These are phyloP conservation scores for Pelvicachromis taeniatus DNA, from an alignment of 2,113 vertebrate species.

Conservation along the genomic window DNA sequence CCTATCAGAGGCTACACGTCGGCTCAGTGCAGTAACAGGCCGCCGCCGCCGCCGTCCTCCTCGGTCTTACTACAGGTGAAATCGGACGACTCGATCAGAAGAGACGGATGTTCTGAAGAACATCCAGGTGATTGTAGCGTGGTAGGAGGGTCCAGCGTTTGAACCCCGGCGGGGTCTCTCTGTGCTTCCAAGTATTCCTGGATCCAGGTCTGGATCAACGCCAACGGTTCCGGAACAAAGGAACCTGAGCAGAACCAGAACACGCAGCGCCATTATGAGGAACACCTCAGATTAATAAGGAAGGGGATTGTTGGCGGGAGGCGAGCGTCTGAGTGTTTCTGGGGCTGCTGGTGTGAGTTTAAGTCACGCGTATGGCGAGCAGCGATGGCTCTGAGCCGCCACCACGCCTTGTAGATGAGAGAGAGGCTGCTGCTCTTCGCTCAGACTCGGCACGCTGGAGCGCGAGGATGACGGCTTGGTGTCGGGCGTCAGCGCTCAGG, in stretches of 20 bases:
- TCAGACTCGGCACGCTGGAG: rapidly evolving
- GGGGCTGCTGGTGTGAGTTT: neutral
- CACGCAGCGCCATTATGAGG: too few species aligned
- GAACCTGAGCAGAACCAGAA: neutral
- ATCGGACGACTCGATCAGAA: neutral
- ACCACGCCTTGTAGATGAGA: neutral
- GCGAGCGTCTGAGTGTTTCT: neutral
- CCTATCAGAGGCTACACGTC: neutral
- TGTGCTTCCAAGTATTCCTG: neutral
- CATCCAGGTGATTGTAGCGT: rapidly evolving
- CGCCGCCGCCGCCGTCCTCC: neutral
- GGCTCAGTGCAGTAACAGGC: neutral
- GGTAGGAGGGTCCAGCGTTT: neutral
- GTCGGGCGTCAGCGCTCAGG: neutral
- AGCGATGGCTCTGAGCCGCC: neutral
- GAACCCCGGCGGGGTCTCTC: neutral
- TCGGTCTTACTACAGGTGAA: neutral
- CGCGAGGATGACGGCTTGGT: rapidly evolving
- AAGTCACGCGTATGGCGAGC: neutral
- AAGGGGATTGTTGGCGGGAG: too few species aligned
- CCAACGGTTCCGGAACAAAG: neutral
- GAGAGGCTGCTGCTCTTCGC: neutral
- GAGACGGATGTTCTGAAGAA: neutral
- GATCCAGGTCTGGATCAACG: neutral
- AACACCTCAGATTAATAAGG: neutral